Base-by-base conservation (phyloP, 2,888 invertebrate species). In the Phortica okadai region DNA sequence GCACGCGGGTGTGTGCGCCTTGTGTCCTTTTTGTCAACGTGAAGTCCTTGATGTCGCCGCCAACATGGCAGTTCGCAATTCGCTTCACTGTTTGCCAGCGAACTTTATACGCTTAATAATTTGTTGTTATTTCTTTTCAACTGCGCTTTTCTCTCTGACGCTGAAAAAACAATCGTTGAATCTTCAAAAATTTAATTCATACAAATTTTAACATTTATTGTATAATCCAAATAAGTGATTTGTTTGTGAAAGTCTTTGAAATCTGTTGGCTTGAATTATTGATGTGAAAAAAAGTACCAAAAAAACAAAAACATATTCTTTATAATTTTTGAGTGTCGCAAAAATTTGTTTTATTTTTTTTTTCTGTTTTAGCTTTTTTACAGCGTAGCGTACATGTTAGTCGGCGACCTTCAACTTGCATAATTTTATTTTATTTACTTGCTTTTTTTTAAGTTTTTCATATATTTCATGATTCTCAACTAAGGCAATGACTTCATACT, bases 401-500 rank as follows among this genome's bases (percentile, higher is more conserved):
- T 62, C 62, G 10, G 25, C 66, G 42, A 42, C 66, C 66, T 42
- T 66, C 14, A 66, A 42, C 42, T 66, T 33, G 66, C 66, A n/a
- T 16, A 66, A 41, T 21, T 59, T n/a, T 59, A 16, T 59, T 14
- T 11, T 50, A 50, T 50, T 11, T 50, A 50, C 14, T 11, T 50
- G 14, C 6, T 41, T 41, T 41, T 66, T 66, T 42, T 66, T 6
- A 41, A 10, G 41, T 42, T 66, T 42, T 66, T 6, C 42, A 42
- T 14, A 11, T 66, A 33, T 11, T 16, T 41, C 62, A 62, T 16
- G 33, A 33, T 44, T 72, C 66, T 67, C 67, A 77, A 76, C 81
- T 83, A 82, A 84, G 78, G 82, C 82, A 78, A 76, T 75, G 79
- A 79, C 70, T 77, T 76, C 80, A 74, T 74, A 82, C 79, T 82